Percentiles rank a stretch among this genome's conserved stretches.
Evolutionary conservation across 2,113 vertebrate species (phyloP).

Genomic region (Micronisus gabar): DNA sequence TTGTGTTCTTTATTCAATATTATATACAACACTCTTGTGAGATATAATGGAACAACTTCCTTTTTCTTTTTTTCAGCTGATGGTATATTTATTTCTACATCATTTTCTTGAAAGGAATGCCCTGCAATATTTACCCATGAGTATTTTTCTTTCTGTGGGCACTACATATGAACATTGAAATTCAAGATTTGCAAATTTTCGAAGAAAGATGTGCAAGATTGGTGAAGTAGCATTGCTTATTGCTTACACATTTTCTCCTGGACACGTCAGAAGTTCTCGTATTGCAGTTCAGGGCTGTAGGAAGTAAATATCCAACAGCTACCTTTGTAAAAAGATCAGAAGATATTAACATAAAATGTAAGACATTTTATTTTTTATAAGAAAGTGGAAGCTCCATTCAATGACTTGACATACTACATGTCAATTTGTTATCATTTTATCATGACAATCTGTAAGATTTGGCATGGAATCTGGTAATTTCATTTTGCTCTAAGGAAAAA

Average conservation of each 20-base stretch:
- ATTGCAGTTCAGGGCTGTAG: neutral
- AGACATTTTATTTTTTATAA: neutral
- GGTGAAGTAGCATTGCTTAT: neutral
- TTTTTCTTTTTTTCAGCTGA: neutral
- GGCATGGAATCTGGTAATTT: slow-evolving; percentile 53
- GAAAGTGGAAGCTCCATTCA: neutral
- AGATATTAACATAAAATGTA: neutral
- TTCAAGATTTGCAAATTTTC: neutral
- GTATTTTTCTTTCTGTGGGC: neutral
- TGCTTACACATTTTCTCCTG: neutral
- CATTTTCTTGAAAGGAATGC: neutral
- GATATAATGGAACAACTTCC: neutral
- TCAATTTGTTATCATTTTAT: slow-evolving; percentile 17
- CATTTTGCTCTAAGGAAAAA: slow-evolving; percentile 58
- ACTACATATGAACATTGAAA: neutral
- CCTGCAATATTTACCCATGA: neutral
- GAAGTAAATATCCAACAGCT: neutral
- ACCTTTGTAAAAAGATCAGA: neutral
- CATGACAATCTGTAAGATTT: slow-evolving; percentile 20
- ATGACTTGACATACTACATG: neutral
- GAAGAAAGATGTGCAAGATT: neutral
- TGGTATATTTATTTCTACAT: neutral
- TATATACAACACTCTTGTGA: neutral
- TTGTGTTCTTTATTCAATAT: neutral
- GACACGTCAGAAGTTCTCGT: neutral